Conservation (phyloP, 2,888 invertebrate species). For the Stegophylla sp. region DNA sequence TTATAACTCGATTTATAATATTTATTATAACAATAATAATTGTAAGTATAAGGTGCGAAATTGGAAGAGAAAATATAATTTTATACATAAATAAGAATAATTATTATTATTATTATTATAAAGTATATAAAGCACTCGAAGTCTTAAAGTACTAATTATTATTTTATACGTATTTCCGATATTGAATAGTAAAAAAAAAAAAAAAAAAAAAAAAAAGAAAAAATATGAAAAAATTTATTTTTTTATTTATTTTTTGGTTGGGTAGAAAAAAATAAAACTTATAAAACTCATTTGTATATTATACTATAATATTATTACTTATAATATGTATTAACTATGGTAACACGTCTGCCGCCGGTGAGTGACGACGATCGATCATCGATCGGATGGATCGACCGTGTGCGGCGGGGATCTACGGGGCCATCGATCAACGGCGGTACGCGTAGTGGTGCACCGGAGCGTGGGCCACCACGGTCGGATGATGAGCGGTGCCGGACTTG, state of each 20-base stretch:
- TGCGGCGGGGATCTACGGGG: not conserved
- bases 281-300: not conserved
- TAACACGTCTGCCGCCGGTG: slow-evolving; percentile 1
- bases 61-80: not conserved
- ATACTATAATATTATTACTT: no score
- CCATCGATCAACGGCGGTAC: slow-evolving; percentile 37
- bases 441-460: slow-evolving; percentile 56
- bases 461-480: slow-evolving; percentile 58
- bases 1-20: not conserved
- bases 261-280: slow-evolving; percentile 7
- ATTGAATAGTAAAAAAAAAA: not conserved
- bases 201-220: not conserved
- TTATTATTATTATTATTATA: no score
- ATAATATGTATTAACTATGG: no score
- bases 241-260: slow-evolving; percentile 18
- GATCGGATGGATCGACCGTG: not conserved
- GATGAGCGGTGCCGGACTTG: slow-evolving; percentile 61
- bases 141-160: not conserved
- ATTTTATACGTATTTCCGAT: not conserved
- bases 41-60: not conserved
- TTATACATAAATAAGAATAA: not conserved
- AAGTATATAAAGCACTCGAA: not conserved
- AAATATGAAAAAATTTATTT: not conserved
- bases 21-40: not conserved
- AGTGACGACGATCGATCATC: not conserved